Percentiles rank a stretch among this genome's conserved stretches.
Evolutionary conservation across 2,888 invertebrate species (phyloP).

Genomic region (Chesias legatella): DNA sequence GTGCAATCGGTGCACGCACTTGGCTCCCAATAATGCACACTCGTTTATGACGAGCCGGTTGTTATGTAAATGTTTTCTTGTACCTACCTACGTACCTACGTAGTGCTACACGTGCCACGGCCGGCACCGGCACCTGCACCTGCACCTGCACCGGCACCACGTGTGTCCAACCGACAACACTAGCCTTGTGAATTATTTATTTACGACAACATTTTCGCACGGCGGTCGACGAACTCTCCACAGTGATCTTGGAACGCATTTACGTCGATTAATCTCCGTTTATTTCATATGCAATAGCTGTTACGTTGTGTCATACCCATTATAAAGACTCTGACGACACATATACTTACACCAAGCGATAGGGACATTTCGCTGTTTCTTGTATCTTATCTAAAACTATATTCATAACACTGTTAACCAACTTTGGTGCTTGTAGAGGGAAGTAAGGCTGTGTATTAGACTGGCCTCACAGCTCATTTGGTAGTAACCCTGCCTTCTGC

Average conservation of each 20-base stretch:
- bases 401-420: too few relatives aligned
- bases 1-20: slow-evolving; percentile 55
- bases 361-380: too few relatives aligned
- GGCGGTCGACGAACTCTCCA: slow-evolving; percentile 76
- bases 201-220: slow-evolving; percentile 81
- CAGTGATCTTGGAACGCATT: slow-evolving; percentile 76
- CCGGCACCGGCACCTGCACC: too few relatives aligned
- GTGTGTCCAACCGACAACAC: slow-evolving; percentile 77
- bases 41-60: slow-evolving; percentile 76
- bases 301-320: slow-evolving; percentile 11
- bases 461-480: too few relatives aligned
- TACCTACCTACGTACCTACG: slow-evolving; percentile 69
- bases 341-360: not conserved
- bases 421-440: too few relatives aligned
- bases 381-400: too few relatives aligned
- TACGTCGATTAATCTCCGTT: slow-evolving; percentile 70
- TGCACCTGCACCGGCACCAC: too few relatives aligned
- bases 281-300: slow-evolving; percentile 34
- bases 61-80: slow-evolving; percentile 80
- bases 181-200: slow-evolving; percentile 81
- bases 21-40: slow-evolving; percentile 68
- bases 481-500: too few relatives aligned
- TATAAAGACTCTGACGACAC: not conserved
- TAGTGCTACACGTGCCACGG: slow-evolving; percentile 75
- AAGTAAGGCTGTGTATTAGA: too few relatives aligned